Conservation (phyloP, 2,888 invertebrate genomes). For the Apotomis capreana region DNA sequence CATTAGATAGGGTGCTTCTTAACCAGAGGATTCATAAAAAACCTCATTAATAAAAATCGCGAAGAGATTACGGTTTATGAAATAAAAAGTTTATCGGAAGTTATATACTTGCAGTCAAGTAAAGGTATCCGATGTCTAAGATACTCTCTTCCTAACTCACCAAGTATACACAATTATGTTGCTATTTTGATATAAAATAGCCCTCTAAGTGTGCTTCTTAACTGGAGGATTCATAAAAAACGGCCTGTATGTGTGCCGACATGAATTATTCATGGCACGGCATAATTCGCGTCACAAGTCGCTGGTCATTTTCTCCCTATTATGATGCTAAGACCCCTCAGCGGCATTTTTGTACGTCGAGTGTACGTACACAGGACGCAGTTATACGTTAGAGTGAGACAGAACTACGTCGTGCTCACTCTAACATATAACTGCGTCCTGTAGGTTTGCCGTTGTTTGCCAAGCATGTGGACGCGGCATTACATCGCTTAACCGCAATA, state of each 20-base stretch:
- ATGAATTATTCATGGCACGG: conserved; percentile 23
- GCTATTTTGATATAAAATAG: conserved; percentile 19
- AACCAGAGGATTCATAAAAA: too few relatives aligned
- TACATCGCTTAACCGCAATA: background rate
- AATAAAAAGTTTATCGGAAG: too few relatives aligned
- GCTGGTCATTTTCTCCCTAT: conserved; percentile 31
- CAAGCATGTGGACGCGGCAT: background rate
- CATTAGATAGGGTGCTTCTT: too few relatives aligned
- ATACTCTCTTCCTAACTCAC: too few relatives aligned
- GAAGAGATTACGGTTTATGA: too few relatives aligned
- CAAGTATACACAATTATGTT: background rate
- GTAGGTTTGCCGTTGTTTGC: too few relatives aligned
- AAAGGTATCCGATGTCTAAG: too few relatives aligned
- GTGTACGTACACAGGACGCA: background rate
- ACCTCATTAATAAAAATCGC: too few relatives aligned
- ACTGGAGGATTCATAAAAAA: conserved; percentile 17
- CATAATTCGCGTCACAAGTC: conserved; percentile 23
- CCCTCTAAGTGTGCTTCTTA: conserved; percentile 1
- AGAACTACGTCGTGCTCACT: too few relatives aligned
- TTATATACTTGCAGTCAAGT: too few relatives aligned
- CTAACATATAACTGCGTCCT: too few relatives aligned
- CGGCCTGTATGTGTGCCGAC: conserved; percentile 7
- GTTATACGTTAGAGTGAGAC: too few relatives aligned
- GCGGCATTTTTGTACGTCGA: conserved; percentile 1
- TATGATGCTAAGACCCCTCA: conserved; percentile 12